Base-by-base conservation (phyloP, 1,140 invertebrate species). In the Cydia amplana region DNA sequence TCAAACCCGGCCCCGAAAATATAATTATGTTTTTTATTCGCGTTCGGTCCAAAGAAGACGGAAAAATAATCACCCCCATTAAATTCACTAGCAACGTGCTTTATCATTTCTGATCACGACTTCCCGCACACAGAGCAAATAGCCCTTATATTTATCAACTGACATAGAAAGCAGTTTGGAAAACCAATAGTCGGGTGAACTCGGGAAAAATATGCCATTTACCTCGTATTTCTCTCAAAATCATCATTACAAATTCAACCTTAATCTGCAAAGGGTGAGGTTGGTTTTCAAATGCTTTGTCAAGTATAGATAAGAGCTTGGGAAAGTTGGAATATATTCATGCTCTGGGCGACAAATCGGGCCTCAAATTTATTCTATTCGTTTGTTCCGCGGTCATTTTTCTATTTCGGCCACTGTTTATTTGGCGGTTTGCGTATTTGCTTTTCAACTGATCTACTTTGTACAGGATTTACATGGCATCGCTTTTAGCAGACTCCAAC, bases 301-400 rank as follows among this genome's bases (percentile, higher is more conserved):
- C n/a, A 18, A 18, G 16, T 7, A 6, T 55, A 18, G 6, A 55
- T 18, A 55, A 16, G n/a, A 18, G 16, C 4, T 55, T 55, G 51
- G 16, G n/a, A 16, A 51, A 51, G n/a, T 51, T 55, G n/a, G 43
- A 55, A 72, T 49, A 72, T 72, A 72, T 72, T 46, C 70, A 72
- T 16, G 43, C 70, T 36, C 40, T 7, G 7, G 40, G 70, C 32
- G 40, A 72, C 70, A 72, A 67, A 67, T 67, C 28, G 64, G 64
- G 16, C 64, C 64, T 32, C 64, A 32, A 67, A 67, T 67, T 67
- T 67, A 67, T 67, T 67, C 64, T 36, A 67, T 67, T 67, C 64
- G 64, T 20, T 36, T 67, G 64, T 67, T 36, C 51, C 64, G 64
- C 64, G 28, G 63, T 10, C 63, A 67, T 67, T 67, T 67, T 18